phyloP scores from a whole-genome alignment of 2,888 invertebrate species.

The Nomada ruficornis region DNA sequence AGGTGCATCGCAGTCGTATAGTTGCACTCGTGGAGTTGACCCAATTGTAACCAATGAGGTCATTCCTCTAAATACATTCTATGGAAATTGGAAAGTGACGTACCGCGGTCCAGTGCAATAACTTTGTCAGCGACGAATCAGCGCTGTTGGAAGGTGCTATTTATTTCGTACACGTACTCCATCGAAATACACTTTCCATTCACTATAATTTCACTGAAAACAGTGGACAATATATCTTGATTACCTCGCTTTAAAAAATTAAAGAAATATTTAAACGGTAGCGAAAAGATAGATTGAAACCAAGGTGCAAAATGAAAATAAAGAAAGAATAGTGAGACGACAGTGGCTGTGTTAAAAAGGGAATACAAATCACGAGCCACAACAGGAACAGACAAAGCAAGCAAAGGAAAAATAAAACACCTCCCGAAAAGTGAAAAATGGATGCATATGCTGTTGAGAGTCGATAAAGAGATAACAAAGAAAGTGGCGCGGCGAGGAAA shows the following conservation, averaged over 20 bases:
- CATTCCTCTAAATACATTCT: constrained; percentile 69
- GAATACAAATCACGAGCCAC: not conserved
- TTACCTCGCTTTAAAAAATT: no score
- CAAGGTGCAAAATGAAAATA: not conserved
- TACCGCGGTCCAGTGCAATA: constrained; percentile 59
- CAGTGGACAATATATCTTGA: no score
- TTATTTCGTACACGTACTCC: not conserved
- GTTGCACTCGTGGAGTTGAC: constrained; percentile 42
- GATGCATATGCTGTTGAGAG: not conserved
- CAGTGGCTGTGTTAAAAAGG: not conserved
- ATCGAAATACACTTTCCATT: not conserved
- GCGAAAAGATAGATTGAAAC: no score
- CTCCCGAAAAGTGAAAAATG: not conserved
- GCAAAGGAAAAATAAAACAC: not conserved
- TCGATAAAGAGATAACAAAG: constrained; percentile 33
- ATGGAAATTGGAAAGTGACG: constrained; percentile 70
- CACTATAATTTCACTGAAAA: not conserved
- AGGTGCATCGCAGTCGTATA: constrained; percentile 30
- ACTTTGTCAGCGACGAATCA: constrained; percentile 63
- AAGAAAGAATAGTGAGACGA: not conserved
- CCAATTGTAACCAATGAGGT: constrained; percentile 71
- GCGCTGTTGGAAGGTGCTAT: constrained; percentile 53
- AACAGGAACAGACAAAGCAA: not conserved
- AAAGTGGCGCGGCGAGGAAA: constrained; percentile 19
- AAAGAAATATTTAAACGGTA: no score